Percentiles rank a stretch among this genome's conserved stretches.
Evolutionary conservation across 2,888 invertebrate species (phyloP).

Genomic region (Drosophila bunnanda): DNA sequence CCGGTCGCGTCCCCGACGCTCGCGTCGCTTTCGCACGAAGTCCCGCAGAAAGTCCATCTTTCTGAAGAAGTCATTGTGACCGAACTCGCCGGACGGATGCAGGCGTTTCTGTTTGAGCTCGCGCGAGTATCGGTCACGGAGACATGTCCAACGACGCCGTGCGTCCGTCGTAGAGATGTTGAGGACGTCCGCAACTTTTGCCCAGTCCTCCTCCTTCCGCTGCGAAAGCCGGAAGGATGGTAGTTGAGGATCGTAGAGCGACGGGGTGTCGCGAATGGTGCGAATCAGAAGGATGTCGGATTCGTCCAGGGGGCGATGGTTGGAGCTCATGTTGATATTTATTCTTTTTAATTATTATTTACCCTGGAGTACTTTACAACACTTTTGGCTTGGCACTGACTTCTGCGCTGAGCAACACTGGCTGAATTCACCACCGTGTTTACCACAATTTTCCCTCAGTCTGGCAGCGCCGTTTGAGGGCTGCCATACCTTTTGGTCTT

Average conservation of each 20-base stretch:
- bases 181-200: slow-evolving; percentile 76
- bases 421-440: background rate
- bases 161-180: slow-evolving; percentile 72
- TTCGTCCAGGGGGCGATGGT: slow-evolving; percentile 77
- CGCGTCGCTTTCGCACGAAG: slow-evolving; percentile 80
- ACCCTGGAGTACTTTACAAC: background rate
- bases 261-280: slow-evolving; percentile 79
- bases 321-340: slow-evolving; percentile 67
- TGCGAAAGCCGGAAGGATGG: slow-evolving; percentile 82
- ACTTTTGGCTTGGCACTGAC: background rate
- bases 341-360: slow-evolving; percentile 14
- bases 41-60: slow-evolving; percentile 82
- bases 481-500: background rate
- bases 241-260: slow-evolving; percentile 83
- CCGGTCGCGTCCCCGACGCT: slow-evolving; percentile 74
- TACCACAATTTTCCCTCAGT: background rate
- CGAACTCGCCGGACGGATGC: slow-evolving; percentile 76
- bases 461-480: background rate
- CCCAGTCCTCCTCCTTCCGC: slow-evolving; percentile 83
- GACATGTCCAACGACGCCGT: slow-evolving; percentile 83
- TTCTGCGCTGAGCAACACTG: background rate
- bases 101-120: slow-evolving; percentile 82
- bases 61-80: slow-evolving; percentile 78
- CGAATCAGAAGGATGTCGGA: slow-evolving; percentile 80
- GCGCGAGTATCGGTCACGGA: slow-evolving; percentile 84